Base-by-base conservation (phyloP, 2,888 invertebrate genomes). In the Athrips mouffetella region DNA sequence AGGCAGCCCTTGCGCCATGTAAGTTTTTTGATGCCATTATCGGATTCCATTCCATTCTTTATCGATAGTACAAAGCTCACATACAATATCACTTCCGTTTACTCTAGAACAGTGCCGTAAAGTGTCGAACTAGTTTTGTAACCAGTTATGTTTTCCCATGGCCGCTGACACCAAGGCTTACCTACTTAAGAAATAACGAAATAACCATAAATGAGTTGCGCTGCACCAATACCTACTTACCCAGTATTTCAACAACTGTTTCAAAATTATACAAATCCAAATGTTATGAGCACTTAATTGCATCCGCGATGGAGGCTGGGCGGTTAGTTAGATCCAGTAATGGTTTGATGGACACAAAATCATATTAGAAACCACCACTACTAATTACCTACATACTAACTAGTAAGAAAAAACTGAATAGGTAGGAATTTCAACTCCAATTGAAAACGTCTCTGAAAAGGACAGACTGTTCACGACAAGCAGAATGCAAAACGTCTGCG, bases 81-180 rank as follows among this genome's bases (percentile, higher is more conserved):
- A 21, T 37, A 37, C 20, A n/a, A n/a, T n/a, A 53, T 51, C 48
- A 53, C 42, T 35, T 41, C 23, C 41, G 40, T 8, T 46, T 18
- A 48, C 45, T 46, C 35, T 27, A 46, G 13, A 18, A 13, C 42
- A 18, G 20, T 48, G 31, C 23, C 41, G 48, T 47, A 48, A 41
- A 27, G 16, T 1, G 44, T 37, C 33, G 18, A 52, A 52, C 52
- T 35, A 46, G 54, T 54, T 54, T 50, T 48, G 51, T 54, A 52
- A 54, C 52, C 40, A 37, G 48, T 50, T 48, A 48, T 48, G 23
- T 35, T 50, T 49, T 41, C 45, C 50, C 54, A 55, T 45, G 54
- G 54, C 40, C 54, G 47, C 31, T 48, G 47, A 49, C 45, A 49
- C 42, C 52, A 55, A 55, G 54, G 52, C 50, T 42, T 29, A 18